Base-by-base conservation (phyloP, 2,113 vertebrate genomes). In the Glaucomys volans region DNA sequence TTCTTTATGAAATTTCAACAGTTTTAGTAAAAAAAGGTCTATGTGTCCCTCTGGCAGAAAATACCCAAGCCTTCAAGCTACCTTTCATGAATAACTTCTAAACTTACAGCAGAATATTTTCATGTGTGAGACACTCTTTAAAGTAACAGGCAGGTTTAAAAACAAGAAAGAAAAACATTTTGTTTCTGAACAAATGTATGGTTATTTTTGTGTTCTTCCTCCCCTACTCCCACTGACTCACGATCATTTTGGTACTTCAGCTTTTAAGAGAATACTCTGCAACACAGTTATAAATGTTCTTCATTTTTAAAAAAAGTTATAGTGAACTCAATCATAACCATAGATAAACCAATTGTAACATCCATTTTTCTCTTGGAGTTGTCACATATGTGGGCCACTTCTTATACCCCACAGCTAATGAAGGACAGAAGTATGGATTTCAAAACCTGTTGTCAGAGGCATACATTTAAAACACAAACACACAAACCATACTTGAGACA, bases 1-100 rank as follows among this genome's bases (percentile, higher is more conserved):
- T 97, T 96, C 93, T 94, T 85, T 90, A 80, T n/a, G 24, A 94
- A 96, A 96, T 57, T 82, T 96, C 77, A 95, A 95, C 11, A 81
- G 26, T 82, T 95, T 96, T 81, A 97, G 26, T 62, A 59, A 40
- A 80, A 37, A 88, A 94, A 95, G 54, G 12, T 91, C 64, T 92
- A 59, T 74, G 79, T 3, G 84, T 86, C 42, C 52, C 50, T 93
- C 69, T 85, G 59, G 72, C 90, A 86, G 74, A 77, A 35, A 85
- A 81, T 54, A 79, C 14, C 28, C 57, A 91, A 82, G 86, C 12
- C 44, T 91, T 90, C 66, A 96, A 90, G 28, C 47, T 13, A 88
- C 13, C 9, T 94, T 90, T 90, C 40, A 76, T 96, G 66, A 93
- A 59, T 87, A 91, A 87, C 13, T 91, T 95, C 59, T 86, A 81